A percentile compares a stretch with the other conserved stretches of the same genome.
Evolutionary conservation across 2,888 invertebrate genomes (phyloP).

Genomic region (Galeopsomyia nigrocyanea): DNA sequence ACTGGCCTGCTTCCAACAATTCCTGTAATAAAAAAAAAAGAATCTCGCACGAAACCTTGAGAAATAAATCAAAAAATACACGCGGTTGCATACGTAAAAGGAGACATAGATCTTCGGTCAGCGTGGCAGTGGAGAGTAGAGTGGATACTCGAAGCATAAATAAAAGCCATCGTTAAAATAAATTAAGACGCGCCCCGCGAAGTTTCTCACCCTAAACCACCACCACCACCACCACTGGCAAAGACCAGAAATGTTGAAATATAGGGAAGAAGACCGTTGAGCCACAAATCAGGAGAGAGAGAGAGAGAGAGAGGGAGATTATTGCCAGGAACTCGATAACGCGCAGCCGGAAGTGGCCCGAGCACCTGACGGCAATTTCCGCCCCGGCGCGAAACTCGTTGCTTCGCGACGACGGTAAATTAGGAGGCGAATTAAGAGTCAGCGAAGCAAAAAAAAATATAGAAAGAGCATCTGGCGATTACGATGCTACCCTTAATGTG

Average conservation of each 20-base stretch:
- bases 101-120: background rate
- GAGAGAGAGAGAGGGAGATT: constrained; percentile 52
- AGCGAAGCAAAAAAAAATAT: background rate
- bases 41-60: too few relatives aligned
- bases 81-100: too few relatives aligned
- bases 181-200: constrained; percentile 26
- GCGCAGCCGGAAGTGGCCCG: constrained; percentile 58
- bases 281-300: constrained; percentile 51
- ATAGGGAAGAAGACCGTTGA: background rate
- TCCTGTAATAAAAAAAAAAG: too few relatives aligned
- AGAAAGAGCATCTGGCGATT: too few relatives aligned
- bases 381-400: constrained; percentile 49
- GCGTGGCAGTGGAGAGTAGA: too few relatives aligned
- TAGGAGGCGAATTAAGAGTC: background rate
- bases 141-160: constrained; percentile 20
- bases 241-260: constrained; percentile 32
- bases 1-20: too few relatives aligned
- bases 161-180: constrained; percentile 38
- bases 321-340: constrained; percentile 62
- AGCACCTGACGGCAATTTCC: constrained; percentile 63
- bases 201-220: background rate
- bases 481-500: too few relatives aligned
- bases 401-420: constrained; percentile 31
- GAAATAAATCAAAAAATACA: too few relatives aligned
- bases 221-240: background rate